Evolutionary conservation across 2,888 invertebrate genomes (phyloP), one percentile per base, ranked within the genome.

Genomic region (Ochropleura leucogaster): DNA sequence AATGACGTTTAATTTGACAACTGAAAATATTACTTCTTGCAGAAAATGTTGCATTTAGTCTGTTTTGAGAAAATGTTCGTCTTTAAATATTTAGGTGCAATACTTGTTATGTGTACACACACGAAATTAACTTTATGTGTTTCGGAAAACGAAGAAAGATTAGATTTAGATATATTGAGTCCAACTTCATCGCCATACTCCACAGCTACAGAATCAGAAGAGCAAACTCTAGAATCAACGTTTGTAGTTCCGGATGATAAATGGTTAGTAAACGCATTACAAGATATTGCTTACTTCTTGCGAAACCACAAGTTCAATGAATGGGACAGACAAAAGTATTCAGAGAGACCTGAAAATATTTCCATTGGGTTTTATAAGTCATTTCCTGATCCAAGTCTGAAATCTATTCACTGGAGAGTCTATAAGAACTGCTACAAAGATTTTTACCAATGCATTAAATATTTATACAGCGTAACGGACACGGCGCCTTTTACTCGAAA

Each of bases 301-400:
- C 93, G 97, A 65, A 94, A 97, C 55, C 96, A 97, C 87, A 97
- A 97, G 93, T 97, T 97, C 89, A 97, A 97, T 85, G 97, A 97
- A 88, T 97, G 96, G 92, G 97, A 97, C 90, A 94, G 97, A 72
- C 93, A 97, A 80, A 95, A 96, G 88, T 94, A 95, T 86, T 88
- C 90, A 72, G 86, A 82, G 8, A 91, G 88, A 77, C 92, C 92
- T 16, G 83, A 87, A 47, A 65, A 79, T 64, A 72, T 64, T 20
- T 68, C 68, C 0, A 70, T 84, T 83, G 93, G 84, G 0, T 92
- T 95, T 85, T 97, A 93, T 88, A 88, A 89, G 51, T 86, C 88
- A 20, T 97, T 97, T 87, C 97, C 97, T 3, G 90, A 92, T 44
- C 97, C 97, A 55, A 96, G 97, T 6, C 88, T 97, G 66, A 93